phyloP scores from a whole-genome alignment of 2,797 vertebrate species.

The Lutjanus argentimaculatus region DNA sequence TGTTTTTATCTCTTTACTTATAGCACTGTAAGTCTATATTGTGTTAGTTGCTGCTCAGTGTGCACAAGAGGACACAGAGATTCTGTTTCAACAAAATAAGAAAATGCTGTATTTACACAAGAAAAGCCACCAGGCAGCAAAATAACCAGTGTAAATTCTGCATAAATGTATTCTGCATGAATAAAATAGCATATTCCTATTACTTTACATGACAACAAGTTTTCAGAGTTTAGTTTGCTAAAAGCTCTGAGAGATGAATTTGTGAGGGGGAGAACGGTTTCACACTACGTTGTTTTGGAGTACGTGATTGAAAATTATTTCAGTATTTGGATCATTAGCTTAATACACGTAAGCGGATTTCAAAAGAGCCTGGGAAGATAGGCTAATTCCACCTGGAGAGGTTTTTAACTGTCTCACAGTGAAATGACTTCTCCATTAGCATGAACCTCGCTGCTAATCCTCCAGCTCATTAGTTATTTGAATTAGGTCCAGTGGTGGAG shows the following conservation, averaged over 20 bases:
- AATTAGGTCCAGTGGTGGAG: slow-evolving; percentile 53
- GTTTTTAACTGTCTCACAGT: slow-evolving; percentile 43
- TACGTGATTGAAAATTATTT: slow-evolving; percentile 51
- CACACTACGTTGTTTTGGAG: slow-evolving; percentile 38
- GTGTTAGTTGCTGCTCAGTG: background rate
- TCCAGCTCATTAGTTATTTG: slow-evolving; percentile 67
- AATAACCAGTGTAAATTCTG: background rate
- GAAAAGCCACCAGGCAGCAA: background rate
- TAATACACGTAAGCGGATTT: slow-evolving; percentile 67
- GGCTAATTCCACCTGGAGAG: slow-evolving; percentile 67
- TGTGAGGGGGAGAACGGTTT: slow-evolving; percentile 19
- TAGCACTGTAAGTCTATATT: background rate
- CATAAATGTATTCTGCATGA: background rate
- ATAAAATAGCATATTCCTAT: background rate
- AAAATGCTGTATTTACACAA: background rate
- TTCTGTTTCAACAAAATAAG: background rate
- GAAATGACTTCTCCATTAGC: slow-evolving; percentile 60
- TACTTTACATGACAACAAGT: background rate
- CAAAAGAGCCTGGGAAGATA: slow-evolving; percentile 57
- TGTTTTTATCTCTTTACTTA: background rate
- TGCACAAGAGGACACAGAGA: background rate
- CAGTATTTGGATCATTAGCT: slow-evolving; percentile 61
- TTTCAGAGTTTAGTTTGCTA: background rate
- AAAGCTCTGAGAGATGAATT: background rate
- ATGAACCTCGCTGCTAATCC: slow-evolving; percentile 68